Percentiles rank a stretch among this genome's conserved stretches.
These are phyloP conservation scores for Clarias laeviceps DNA, from an alignment of 2,797 vertebrate genomes.

Conservation along the genomic window DNA sequence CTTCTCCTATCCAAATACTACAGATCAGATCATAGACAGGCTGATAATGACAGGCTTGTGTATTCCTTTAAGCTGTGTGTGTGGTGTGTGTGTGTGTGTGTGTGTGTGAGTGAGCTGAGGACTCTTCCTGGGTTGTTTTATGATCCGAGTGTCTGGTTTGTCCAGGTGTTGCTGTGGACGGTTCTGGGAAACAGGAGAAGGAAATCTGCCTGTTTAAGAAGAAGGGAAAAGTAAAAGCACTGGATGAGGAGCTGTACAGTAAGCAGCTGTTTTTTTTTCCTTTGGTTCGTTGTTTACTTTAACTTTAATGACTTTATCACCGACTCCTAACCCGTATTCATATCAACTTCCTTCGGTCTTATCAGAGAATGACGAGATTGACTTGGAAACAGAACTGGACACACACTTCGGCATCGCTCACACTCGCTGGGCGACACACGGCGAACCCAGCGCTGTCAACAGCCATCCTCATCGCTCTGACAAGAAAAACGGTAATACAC, in stretches of 20 bases:
- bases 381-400: conserved; percentile 83
- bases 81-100: neutral
- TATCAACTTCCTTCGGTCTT: conserved; percentile 28
- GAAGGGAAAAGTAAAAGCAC: conserved; percentile 90
- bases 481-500: conserved; percentile 83
- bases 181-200: conserved; percentile 76
- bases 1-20: neutral
- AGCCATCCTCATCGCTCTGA: conserved; percentile 95
- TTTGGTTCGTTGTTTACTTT: neutral
- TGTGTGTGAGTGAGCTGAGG: neutral
- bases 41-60: neutral
- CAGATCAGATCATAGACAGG: neutral
- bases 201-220: conserved; percentile 88
- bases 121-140: neutral
- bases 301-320: neutral
- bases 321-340: neutral
- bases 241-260: conserved; percentile 92
- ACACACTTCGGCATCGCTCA: conserved; percentile 94
- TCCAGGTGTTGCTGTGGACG: conserved; percentile 90
- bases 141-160: neutral
- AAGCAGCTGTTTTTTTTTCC: conserved; percentile 60
- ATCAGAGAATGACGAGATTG: conserved; percentile 85
- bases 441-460: conserved; percentile 87
- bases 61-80: neutral
- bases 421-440: conserved; percentile 96